These are phyloP conservation scores for Diarsia rubi DNA, from an alignment of 2,888 invertebrate genomes.

Conservation along the genomic window DNA sequence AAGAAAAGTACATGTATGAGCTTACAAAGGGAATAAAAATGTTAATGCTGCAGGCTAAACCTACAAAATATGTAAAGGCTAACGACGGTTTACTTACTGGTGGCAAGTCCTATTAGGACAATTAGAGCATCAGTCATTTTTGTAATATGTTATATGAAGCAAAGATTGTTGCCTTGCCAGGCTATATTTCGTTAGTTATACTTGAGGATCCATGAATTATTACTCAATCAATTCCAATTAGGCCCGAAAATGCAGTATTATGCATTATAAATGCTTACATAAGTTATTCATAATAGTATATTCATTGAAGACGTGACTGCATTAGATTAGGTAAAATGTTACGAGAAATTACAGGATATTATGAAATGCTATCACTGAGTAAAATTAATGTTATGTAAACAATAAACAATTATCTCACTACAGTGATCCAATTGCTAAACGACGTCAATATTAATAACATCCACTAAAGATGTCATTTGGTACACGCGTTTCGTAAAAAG, in stretches of 20 bases:
- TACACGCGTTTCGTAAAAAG: not conserved
- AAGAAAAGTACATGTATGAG: not conserved
- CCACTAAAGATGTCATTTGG: not conserved
- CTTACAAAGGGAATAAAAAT: not conserved
- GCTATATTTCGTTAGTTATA: not conserved
- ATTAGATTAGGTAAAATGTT: slow-evolving; percentile 1
- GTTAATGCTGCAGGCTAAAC: not conserved
- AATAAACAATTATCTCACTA: not conserved
- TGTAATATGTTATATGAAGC: not conserved
- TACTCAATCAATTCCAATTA: not conserved
- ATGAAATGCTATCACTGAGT: not conserved
- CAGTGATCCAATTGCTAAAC: not conserved
- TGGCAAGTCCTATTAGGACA: not conserved
- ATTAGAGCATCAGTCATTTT: not conserved
- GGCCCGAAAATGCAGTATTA: not conserved
- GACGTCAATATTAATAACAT: not conserved
- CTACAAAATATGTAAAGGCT: not conserved
- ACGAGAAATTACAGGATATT: slow-evolving; percentile 6
- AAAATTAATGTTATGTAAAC: not conserved
- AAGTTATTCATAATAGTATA: not conserved
- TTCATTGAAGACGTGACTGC: not conserved
- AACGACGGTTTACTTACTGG: not conserved
- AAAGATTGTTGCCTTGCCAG: not conserved
- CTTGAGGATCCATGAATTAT: not conserved
- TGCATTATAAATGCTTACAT: not conserved